These are phyloP conservation scores for Drosophila eohydei DNA, from an alignment of 2,888 invertebrate genomes.

Conservation along the genomic window DNA sequence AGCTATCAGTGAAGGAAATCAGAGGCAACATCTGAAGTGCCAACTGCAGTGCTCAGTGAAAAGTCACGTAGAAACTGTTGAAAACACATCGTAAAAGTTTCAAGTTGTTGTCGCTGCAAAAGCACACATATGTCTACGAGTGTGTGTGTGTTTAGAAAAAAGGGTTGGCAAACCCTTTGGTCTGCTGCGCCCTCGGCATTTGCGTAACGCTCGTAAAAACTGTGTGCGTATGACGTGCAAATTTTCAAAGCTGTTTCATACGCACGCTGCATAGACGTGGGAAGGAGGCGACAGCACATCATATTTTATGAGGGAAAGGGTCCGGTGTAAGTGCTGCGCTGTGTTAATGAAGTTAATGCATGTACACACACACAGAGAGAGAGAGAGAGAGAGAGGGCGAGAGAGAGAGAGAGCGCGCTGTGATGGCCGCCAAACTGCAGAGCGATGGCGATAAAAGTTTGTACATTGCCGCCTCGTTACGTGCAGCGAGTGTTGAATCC, in stretches of 20 bases:
- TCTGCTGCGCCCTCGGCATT: slow-evolving; percentile 30
- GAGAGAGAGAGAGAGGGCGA: not conserved
- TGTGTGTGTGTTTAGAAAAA: slow-evolving; percentile 20
- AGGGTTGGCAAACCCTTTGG: slow-evolving; percentile 38
- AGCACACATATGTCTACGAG: not conserved
- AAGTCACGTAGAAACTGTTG: slow-evolving; percentile 77
- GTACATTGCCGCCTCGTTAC: slow-evolving; percentile 59
- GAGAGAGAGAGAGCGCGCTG: slow-evolving; percentile 7
- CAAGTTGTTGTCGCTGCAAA: slow-evolving; percentile 36
- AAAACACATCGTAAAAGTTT: slow-evolving; percentile 74
- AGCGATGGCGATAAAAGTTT: slow-evolving; percentile 56
- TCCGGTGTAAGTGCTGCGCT: slow-evolving; percentile 46
- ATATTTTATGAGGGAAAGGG: slow-evolving; percentile 58
- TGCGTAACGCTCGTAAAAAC: slow-evolving; percentile 55
- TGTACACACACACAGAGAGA: slow-evolving; percentile 11
- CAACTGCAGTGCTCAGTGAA: slow-evolving; percentile 64
- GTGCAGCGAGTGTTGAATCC: slow-evolving; percentile 59
- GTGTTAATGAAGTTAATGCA: slow-evolving; percentile 74
- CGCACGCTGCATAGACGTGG: slow-evolving; percentile 7
- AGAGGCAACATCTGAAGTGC: slow-evolving; percentile 49
- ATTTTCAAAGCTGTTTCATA: slow-evolving; percentile 63
- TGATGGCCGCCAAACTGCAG: slow-evolving; percentile 52
- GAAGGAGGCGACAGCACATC: slow-evolving; percentile 38
- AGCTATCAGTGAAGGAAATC: slow-evolving; percentile 45
- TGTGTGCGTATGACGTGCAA: slow-evolving; percentile 75